These are phyloP conservation scores for Mesorhabditis sp. DNA, from an alignment of 2,888 invertebrate species.

Conservation along the genomic window DNA sequence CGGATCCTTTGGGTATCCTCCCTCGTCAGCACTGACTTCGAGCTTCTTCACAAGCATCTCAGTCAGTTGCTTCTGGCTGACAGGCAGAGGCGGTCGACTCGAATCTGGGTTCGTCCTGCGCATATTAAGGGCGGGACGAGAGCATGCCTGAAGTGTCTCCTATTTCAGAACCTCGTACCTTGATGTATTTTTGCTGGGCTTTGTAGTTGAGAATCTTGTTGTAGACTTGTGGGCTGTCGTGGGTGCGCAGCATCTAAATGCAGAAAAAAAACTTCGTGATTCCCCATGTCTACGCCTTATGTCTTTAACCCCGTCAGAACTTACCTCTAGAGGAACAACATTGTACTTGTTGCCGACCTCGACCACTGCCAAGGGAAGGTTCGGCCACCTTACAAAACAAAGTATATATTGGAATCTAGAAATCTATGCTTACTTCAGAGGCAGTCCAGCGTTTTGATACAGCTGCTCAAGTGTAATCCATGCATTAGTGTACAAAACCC, in stretches of 20 bases:
- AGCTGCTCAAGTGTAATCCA: neutral
- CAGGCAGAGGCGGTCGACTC: neutral
- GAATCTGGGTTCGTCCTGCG: too few relatives aligned
- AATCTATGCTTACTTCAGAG: neutral
- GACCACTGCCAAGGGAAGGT: constrained; percentile 2
- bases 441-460: neutral
- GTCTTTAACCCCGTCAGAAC: neutral
- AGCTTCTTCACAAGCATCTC: neutral
- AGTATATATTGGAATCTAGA: neutral
- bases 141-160: neutral
- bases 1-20: neutral
- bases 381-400: neutral
- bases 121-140: neutral
- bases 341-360: neutral
- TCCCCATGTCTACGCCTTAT: too few relatives aligned
- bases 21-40: too few relatives aligned
- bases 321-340: neutral
- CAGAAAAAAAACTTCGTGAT: neutral
- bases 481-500: neutral
- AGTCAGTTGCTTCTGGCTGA: neutral
- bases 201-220: neutral
- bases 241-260: constrained; percentile 1
- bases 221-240: constrained; percentile 4
- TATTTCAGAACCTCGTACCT: too few relatives aligned
- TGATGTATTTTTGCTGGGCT: neutral